These are phyloP conservation scores for Mylabris phalerata DNA, from an alignment of 1,140 invertebrate genomes.

Conservation along the genomic window DNA sequence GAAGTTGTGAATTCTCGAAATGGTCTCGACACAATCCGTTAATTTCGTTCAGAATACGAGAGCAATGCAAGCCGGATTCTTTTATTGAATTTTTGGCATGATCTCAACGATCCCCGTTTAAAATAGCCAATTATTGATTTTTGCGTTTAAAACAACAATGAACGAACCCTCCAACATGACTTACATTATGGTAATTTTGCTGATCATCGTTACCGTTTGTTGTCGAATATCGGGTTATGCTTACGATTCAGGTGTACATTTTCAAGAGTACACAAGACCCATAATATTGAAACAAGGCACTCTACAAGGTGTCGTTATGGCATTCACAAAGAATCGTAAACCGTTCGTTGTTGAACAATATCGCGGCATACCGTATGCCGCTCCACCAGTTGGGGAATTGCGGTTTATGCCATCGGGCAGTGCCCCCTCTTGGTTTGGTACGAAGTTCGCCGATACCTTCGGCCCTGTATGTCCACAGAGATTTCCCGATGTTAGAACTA, in stretches of 20 bases:
- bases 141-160: too few species aligned
- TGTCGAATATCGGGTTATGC: constrained; percentile 1
- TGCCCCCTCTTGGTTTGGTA: constrained; percentile 28
- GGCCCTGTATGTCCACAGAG: constrained; percentile 81
- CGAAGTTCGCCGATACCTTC: constrained; percentile 55
- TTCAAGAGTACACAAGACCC: too few species aligned
- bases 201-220: constrained; percentile 2
- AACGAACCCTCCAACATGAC: neutral
- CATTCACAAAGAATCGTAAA: constrained; percentile 47
- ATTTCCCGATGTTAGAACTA: constrained; percentile 54
- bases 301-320: constrained; percentile 52
- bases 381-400: constrained; percentile 69
- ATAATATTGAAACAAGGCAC: constrained; percentile 35
- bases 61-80: too few species aligned
- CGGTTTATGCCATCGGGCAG: constrained; percentile 80
- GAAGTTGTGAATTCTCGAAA: neutral
- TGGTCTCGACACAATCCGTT: neutral
- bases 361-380: constrained; percentile 83
- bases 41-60: too few species aligned
- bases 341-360: constrained; percentile 54
- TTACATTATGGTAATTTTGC: constrained; percentile 1
- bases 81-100: neutral
- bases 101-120: neutral
- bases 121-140: too few species aligned
- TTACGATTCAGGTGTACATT: neutral